Conservation (phyloP, 2,113 vertebrate genomes). For the Charina bottae region DNA sequence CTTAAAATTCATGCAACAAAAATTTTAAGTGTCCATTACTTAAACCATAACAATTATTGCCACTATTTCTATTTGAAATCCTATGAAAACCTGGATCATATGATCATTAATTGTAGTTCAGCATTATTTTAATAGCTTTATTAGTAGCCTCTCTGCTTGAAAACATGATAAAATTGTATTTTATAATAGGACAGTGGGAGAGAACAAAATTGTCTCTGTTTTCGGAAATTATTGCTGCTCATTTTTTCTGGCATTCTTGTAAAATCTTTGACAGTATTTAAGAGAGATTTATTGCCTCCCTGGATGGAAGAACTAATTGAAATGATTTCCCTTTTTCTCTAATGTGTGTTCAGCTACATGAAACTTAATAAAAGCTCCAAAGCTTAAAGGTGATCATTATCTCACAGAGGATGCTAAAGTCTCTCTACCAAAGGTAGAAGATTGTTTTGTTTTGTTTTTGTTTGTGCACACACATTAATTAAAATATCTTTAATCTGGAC, state of each 20-base stretch:
- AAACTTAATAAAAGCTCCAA: not conserved
- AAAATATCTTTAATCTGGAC: conserved; percentile 13
- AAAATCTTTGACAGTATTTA: not conserved
- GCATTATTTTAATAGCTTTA: not conserved
- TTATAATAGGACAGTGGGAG: not conserved
- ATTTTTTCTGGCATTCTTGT: conserved; percentile 17
- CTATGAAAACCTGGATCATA: not conserved
- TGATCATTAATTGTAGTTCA: not conserved
- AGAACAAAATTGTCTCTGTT: not conserved
- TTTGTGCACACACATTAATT: conserved; percentile 7
- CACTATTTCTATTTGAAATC: not conserved
- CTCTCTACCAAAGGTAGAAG: conserved; percentile 29
- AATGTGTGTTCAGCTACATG: not conserved
- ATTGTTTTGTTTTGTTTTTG: conserved; percentile 9
- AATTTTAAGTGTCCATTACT: not conserved
- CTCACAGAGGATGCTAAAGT: not conserved
- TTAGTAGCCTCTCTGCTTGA: not conserved
- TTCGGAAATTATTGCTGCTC: conserved; percentile 15
- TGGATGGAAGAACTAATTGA: conserved; percentile 6
- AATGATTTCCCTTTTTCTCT: not conserved
- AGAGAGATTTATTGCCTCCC: not conserved
- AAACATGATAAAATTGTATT: not conserved
- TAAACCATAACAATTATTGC: not conserved
- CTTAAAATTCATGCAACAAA: not conserved
- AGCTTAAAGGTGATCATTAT: conserved; percentile 8